phyloP scores from a whole-genome alignment of 2,888 invertebrate species.

The Agriopis aurantiaria region DNA sequence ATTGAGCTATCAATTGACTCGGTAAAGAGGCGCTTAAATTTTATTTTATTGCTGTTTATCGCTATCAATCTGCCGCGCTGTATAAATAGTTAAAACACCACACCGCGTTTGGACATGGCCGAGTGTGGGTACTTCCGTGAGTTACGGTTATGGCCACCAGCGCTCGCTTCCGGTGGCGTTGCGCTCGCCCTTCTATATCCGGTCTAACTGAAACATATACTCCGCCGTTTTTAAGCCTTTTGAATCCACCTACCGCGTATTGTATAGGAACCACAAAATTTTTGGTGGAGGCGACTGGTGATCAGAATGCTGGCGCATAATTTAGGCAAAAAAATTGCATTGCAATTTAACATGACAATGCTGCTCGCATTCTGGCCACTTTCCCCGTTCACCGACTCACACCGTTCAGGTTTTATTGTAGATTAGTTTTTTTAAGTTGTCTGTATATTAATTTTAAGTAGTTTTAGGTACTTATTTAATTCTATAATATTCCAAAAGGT shows the following conservation, averaged over 20 bases:
- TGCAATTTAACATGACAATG: too few species aligned
- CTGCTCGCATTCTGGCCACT: too few species aligned
- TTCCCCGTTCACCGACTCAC: too few species aligned
- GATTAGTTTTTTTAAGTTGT: too few species aligned
- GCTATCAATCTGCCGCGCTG: conserved; percentile 65
- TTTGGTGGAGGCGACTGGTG: too few species aligned
- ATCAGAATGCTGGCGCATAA: too few species aligned
- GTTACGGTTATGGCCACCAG: conserved; percentile 70
- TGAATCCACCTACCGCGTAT: conserved; percentile 13
- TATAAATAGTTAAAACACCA: conserved; percentile 69
- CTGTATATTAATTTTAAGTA: too few species aligned
- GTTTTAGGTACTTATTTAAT: too few species aligned
- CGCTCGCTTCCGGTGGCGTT: conserved; percentile 58
- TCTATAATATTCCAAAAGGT: too few species aligned
- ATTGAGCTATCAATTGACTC: conserved; percentile 26
- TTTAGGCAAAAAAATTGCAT: too few species aligned
- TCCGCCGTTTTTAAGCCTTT: conserved; percentile 41
- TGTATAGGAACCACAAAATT: not conserved
- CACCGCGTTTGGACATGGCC: conserved; percentile 67
- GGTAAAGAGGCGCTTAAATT: conserved; percentile 37
- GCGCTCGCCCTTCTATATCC: conserved; percentile 63
- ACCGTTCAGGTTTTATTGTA: too few species aligned
- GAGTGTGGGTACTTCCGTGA: conserved; percentile 58
- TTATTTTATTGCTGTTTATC: conserved; percentile 60
- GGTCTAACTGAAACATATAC: conserved; percentile 55